Base-by-base conservation (phyloP, 2,888 invertebrate genomes). In the Lingula anatina region DNA sequence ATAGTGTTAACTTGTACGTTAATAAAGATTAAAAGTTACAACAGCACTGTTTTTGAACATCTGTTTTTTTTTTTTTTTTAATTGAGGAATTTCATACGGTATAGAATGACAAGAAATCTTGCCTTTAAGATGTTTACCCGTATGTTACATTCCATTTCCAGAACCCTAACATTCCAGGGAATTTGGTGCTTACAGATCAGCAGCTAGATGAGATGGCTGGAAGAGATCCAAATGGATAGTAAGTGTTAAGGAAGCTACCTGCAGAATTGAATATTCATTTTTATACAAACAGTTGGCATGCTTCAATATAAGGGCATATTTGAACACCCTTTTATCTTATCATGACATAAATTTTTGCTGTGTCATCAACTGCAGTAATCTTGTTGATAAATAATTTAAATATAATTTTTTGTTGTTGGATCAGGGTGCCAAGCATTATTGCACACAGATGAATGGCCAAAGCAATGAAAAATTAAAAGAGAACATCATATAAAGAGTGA, bases 141-240 rank as follows among this genome's bases (percentile, higher is more conserved):
- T n/a, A 27, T 5, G 23, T 15, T 20, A 46, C 21, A 24, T 44
- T 44, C 46, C 46, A 47, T 38, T 68, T 73, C 18, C 59, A 81
- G 81, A 76, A 97, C 80, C 89, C 90, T 5, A 83, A 89, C 55
- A 89, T 97, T 79, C 94, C 96, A 0, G 96, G 97, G 23, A 92
- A 90, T 77, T 81, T 99, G 67, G 83, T 85, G 65, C 84, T 97
- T 49, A 87, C 89, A 0, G 81, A 81, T 56, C 88, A 89, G 56
- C 89, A 94, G 71, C 81, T 95, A 48, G 88, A 90, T 65, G 84
- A 85, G 49, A 87, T 92, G 49, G 90, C 90, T 20, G 90, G 90
- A 64, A 88, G 90, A 71, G 95, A 97, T 76, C 88, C 94, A 54
- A 95, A 97, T 78, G 88, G 89, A 75, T 94, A 91, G 91, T 93